Evolutionary conservation across 2,113 vertebrate species (phyloP).

Genomic region (Gnathonemus echidnorhynchus): DNA sequence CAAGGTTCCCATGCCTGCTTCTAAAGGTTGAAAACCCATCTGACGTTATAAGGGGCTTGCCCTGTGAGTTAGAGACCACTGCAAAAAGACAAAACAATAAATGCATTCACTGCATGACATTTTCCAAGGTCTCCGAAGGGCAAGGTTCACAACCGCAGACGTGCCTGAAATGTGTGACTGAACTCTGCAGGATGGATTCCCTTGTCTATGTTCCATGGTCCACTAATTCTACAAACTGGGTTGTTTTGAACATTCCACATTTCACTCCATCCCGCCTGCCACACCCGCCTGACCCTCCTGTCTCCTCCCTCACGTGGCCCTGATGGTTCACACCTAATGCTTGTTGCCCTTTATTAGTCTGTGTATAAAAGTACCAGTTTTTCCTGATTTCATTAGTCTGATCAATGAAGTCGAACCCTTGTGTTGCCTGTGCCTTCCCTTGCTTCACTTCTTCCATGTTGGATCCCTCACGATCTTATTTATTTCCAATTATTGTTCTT

Average conservation of each 20-base stretch:
- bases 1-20: not conserved
- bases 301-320: not conserved
- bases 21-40: not conserved
- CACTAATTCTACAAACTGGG: not conserved
- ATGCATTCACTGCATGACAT: constrained; percentile 28
- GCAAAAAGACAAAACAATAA: constrained; percentile 12
- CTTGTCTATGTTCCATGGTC: not conserved
- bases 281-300: not conserved
- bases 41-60: not conserved
- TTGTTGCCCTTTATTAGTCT: not conserved
- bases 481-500: too few relatives aligned
- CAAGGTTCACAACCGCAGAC: not conserved
- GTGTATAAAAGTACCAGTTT: not conserved
- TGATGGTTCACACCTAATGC: not conserved
- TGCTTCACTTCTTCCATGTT: too few relatives aligned
- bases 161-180: constrained; percentile 18
- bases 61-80: constrained; percentile 11
- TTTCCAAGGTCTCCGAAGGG: not conserved
- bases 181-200: not conserved
- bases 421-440: too few relatives aligned
- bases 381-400: too few relatives aligned
- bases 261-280: not conserved
- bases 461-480: too few relatives aligned
- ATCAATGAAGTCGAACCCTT: too few relatives aligned
- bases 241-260: constrained; percentile 15